These are phyloP conservation scores for Loripinus fragilis DNA, from an alignment of 2,888 invertebrate genomes.

Conservation along the genomic window DNA sequence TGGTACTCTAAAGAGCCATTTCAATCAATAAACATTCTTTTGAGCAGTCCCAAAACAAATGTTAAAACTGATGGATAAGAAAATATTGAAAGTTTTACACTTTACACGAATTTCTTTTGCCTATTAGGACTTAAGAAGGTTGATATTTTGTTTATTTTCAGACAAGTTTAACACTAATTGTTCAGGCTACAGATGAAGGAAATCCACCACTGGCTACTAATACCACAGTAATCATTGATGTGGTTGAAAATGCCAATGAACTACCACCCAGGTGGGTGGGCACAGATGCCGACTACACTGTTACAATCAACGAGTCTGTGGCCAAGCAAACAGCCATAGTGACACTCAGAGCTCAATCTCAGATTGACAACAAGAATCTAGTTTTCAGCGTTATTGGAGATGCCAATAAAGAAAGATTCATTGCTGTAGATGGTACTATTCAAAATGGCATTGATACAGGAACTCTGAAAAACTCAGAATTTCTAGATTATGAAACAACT, in stretches of 20 bases:
- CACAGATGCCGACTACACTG: neutral
- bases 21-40: no score
- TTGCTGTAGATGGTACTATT: no score
- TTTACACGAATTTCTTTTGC: no score
- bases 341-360: neutral
- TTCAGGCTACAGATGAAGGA: conserved; percentile 98
- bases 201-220: conserved; percentile 94
- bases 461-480: conserved; percentile 14
- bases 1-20: no score
- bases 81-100: no score
- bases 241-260: conserved; percentile 82
- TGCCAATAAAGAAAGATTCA: neutral
- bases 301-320: conserved; percentile 14
- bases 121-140: no score
- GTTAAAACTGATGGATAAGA: no score
- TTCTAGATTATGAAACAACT: conserved; percentile 52
- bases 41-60: no score
- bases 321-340: neutral
- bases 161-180: conserved; percentile 87
- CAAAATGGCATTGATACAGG: neutral
- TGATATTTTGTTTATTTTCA: conserved; percentile 25
- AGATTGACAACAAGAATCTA: neutral
- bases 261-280: conserved; percentile 81
- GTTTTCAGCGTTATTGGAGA: neutral
- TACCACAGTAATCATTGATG: conserved; percentile 99